phyloP scores from a whole-genome alignment of 2,113 vertebrate genomes.

The Perca schrenkii region DNA sequence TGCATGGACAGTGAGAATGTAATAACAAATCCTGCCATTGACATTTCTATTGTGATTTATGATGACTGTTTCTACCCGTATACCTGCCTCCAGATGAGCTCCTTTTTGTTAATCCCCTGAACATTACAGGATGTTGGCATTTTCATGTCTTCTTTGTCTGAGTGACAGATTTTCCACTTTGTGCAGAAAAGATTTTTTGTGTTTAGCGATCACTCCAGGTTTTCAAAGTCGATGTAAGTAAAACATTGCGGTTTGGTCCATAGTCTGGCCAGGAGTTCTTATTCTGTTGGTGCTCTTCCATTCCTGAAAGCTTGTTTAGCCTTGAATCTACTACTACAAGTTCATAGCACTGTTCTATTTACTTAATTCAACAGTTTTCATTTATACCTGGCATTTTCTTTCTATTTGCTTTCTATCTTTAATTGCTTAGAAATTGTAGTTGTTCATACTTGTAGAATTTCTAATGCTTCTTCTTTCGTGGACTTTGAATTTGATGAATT shows the following conservation, averaged over 20 bases:
- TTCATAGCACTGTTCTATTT: neutral
- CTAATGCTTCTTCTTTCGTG: neutral
- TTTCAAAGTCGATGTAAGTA: constrained; percentile 18
- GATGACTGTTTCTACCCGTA: constrained; percentile 4
- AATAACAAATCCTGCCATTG: neutral
- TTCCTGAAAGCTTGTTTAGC: constrained; percentile 5
- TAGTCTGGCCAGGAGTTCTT: constrained; percentile 8
- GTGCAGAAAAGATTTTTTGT: neutral
- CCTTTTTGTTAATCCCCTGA: constrained; percentile 33
- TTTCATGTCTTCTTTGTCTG: neutral
- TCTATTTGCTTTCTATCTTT: neutral
- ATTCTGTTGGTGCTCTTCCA: constrained; percentile 15
- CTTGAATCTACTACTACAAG: neutral
- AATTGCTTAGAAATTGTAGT: neutral
- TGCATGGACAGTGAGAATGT: neutral
- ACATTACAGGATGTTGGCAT: constrained; percentile 15
- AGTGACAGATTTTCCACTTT: neutral
- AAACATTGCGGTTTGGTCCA: neutral
- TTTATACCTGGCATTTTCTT: neutral
- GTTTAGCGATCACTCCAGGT: neutral
- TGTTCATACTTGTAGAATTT: neutral
- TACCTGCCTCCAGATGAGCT: constrained; percentile 36
- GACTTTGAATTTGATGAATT: no score
- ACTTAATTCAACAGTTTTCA: neutral
- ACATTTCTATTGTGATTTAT: constrained; percentile 12